Evolutionary conservation across 64 coral and sea anemone genomes (phyloP).

Genomic region (Actinia equina): DNA sequence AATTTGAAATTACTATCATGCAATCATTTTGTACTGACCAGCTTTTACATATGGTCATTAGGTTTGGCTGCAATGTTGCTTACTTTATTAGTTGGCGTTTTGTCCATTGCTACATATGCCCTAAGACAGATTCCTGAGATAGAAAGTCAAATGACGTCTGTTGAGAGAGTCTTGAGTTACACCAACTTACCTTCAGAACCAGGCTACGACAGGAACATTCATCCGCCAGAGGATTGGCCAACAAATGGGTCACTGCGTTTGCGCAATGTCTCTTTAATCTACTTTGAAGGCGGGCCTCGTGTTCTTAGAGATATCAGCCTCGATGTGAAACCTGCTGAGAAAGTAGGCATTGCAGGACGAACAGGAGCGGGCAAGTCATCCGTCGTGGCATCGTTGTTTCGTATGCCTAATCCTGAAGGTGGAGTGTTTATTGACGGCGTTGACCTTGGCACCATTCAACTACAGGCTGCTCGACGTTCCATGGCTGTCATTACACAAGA

Average conservation of each 20-base stretch:
- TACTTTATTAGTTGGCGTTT: too few relatives aligned
- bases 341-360: conserved; percentile 59
- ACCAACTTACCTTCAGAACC: conserved; percentile 40
- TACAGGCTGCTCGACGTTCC: conserved; percentile 44
- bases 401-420: conserved; percentile 60
- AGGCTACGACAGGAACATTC: conserved; percentile 48
- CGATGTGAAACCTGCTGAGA: conserved; percentile 40
- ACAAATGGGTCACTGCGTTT: conserved; percentile 38
- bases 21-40: neutral
- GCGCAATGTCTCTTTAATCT: conserved; percentile 45
- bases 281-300: conserved; percentile 19
- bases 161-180: conserved; percentile 57
- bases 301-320: conserved; percentile 14
- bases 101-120: too few relatives aligned
- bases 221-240: conserved; percentile 56
- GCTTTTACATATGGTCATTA: neutral
- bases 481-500: conserved; percentile 10
- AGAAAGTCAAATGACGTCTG: neutral
- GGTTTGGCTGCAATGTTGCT: too few relatives aligned
- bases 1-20: too few relatives aligned
- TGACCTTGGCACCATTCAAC: conserved; percentile 40
- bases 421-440: conserved; percentile 46
- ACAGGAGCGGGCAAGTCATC: conserved; percentile 78
- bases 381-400: conserved; percentile 4
- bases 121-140: too few relatives aligned